Percentiles rank a stretch among this genome's conserved stretches.
These are phyloP conservation scores for Dendrophyllia cribrosa DNA, from an alignment of 64 coral and sea anemone genomes.

Conservation along the genomic window DNA sequence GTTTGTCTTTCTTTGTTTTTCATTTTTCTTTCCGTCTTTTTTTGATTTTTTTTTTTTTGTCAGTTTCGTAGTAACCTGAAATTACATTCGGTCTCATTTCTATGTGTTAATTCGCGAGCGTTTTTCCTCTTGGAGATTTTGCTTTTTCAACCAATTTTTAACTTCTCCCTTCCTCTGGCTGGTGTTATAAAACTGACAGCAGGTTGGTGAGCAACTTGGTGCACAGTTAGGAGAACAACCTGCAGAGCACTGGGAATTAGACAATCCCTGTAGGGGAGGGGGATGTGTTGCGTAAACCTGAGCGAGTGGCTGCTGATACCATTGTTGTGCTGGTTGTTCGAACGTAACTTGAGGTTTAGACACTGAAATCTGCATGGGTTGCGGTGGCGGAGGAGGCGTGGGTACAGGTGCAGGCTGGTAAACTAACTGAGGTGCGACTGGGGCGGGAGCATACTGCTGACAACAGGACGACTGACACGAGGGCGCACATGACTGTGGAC, in stretches of 20 bases:
- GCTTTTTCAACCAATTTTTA: not conserved
- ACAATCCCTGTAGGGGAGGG: not conserved
- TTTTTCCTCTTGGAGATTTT: constrained; percentile 17
- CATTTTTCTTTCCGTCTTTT: no score
- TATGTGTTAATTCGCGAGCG: not conserved
- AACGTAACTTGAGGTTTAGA: not conserved
- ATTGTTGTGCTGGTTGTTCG: constrained; percentile 18
- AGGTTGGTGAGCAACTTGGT: constrained; percentile 29
- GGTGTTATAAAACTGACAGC: constrained; percentile 26
- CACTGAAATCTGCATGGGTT: not conserved
- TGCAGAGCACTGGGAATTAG: constrained; percentile 17
- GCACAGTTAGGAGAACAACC: constrained; percentile 25
- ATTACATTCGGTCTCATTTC: not conserved
- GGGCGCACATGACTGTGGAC: constrained; percentile 13
- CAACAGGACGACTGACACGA: constrained; percentile 13
- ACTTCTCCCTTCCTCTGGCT: not conserved
- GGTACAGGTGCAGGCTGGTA: not conserved
- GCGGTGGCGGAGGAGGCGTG: not conserved
- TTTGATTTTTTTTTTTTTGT: no score
- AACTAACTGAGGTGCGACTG: not conserved
- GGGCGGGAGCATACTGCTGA: not conserved
- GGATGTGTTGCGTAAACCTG: not conserved
- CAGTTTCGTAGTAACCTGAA: not conserved
- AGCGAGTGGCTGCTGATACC: not conserved
- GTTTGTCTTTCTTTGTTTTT: no score